A percentile compares a stretch with the other conserved stretches of the same genome.
Evolutionary conservation across 30 jellyfish, hydroid and myxozoan genomes (phyloP).

Genomic region (Mastigias papua): DNA sequence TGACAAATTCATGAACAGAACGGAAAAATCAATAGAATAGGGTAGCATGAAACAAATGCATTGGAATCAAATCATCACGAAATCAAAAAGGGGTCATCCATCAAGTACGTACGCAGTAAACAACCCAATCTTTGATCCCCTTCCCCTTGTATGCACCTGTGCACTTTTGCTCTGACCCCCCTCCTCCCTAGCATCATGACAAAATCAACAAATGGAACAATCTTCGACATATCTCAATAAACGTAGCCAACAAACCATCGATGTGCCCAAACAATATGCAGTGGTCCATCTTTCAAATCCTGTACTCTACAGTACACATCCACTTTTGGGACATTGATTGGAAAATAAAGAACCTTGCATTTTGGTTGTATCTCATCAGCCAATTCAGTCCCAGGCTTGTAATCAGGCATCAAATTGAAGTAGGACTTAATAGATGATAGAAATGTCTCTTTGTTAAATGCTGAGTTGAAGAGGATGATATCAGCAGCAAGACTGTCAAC

Average conservation of each 20-base stretch:
- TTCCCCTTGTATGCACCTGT: too few species aligned
- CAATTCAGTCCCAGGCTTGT: constrained; percentile 49
- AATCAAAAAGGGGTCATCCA: too few species aligned
- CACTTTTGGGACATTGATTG: constrained; percentile 33
- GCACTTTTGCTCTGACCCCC: too few species aligned
- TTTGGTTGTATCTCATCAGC: constrained; percentile 70
- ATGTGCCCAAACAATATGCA: constrained; percentile 98
- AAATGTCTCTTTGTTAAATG: constrained; percentile 84
- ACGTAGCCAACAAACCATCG: constrained; percentile 92
- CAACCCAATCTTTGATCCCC: too few species aligned
- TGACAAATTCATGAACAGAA: too few species aligned
- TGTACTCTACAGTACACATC: not conserved
- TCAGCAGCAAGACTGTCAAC: constrained; percentile 91
- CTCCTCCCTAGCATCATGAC: too few species aligned
- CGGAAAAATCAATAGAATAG: too few species aligned
- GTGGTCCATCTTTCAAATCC: constrained; percentile 36
- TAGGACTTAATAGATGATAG: constrained; percentile 58
- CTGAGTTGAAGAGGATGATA: constrained; percentile 84
- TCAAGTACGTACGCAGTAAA: too few species aligned
- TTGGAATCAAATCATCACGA: too few species aligned
- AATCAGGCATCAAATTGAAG: constrained; percentile 90
- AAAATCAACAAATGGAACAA: too few species aligned
- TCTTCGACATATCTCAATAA: too few species aligned
- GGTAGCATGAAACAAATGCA: too few species aligned
- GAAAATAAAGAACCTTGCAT: constrained; percentile 84